A percentile compares a stretch with the other conserved stretches of the same genome.
Evolutionary conservation across 2,888 invertebrate species (phyloP).

Genomic region (Yponomeuta sedellus): DNA sequence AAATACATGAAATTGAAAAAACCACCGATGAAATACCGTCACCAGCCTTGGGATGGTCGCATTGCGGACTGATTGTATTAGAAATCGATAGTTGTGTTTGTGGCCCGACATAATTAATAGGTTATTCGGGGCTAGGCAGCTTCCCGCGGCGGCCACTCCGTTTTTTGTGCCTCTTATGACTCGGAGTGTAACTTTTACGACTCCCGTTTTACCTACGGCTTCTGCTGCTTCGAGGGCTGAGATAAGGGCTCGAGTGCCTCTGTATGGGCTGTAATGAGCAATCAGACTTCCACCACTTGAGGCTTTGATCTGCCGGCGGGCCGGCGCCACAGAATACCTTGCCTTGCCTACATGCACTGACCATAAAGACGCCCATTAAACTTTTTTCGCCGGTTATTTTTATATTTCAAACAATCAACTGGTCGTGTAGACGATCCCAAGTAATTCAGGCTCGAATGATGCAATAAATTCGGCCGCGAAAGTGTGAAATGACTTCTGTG

Average conservation of each 20-base stretch:
- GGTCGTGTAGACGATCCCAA: background rate
- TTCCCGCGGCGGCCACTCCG: conserved; percentile 34
- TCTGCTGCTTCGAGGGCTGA: conserved; percentile 44
- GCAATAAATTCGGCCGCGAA: conserved; percentile 48
- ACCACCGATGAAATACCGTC: background rate
- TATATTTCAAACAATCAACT: conserved; percentile 3
- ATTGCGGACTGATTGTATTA: conserved; percentile 51
- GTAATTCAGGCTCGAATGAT: conserved; percentile 39
- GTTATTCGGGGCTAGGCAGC: conserved; percentile 30
- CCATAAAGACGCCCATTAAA: conserved; percentile 27
- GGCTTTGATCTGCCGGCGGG: conserved; percentile 35
- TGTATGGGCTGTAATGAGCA: conserved; percentile 41
- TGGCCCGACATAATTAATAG: conserved; percentile 64
- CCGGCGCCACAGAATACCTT: conserved; percentile 15
- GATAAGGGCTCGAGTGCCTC: conserved; percentile 57
- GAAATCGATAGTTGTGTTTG: conserved; percentile 56
- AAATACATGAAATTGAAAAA: too few species aligned
- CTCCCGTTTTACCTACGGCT: conserved; percentile 62
- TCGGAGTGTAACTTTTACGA: conserved; percentile 66
- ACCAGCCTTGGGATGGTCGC: conserved; percentile 40
- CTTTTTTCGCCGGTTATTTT: conserved; percentile 6
- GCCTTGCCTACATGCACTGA: background rate
- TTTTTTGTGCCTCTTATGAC: conserved; percentile 43
- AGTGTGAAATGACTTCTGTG: conserved; percentile 45
- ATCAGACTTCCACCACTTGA: conserved; percentile 45